These are phyloP conservation scores for Phortica magna DNA, from an alignment of 2,888 invertebrate genomes.

Conservation along the genomic window DNA sequence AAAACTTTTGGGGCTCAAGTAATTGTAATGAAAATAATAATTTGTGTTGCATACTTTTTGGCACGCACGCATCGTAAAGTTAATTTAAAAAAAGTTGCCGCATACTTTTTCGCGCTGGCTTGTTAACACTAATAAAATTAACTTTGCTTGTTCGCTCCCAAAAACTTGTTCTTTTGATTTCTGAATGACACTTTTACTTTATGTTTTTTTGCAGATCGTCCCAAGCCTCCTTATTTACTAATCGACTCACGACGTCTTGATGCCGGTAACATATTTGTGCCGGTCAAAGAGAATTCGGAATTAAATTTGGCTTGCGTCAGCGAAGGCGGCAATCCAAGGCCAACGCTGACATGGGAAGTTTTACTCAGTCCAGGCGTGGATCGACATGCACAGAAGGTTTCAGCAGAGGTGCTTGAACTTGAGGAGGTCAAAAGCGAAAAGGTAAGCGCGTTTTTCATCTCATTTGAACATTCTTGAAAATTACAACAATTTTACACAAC, in stretches of 20 bases:
- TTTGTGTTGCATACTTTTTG: neutral
- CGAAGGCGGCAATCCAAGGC: conserved; percentile 88
- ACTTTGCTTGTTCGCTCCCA: conserved; percentile 26
- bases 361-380: conserved; percentile 80
- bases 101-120: conserved; percentile 3
- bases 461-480: neutral
- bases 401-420: conserved; percentile 78
- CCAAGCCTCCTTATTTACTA: conserved; percentile 90
- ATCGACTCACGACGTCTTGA: conserved; percentile 91
- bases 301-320: conserved; percentile 91
- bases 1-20: neutral
- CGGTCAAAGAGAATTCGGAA: conserved; percentile 90
- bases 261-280: conserved; percentile 92
- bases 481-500: neutral
- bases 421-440: conserved; percentile 78
- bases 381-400: conserved; percentile 80
- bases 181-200: neutral
- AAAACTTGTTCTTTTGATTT: neutral
- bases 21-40: neutral
- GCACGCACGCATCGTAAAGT: neutral
- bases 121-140: conserved; percentile 27
- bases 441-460: conserved; percentile 56
- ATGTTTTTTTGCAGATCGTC: conserved; percentile 83
- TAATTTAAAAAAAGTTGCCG: conserved; percentile 26
- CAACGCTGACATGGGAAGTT: conserved; percentile 79